Evolutionary conservation across 2,888 invertebrate genomes (phyloP).

Genomic region (Polydrusus pterygomalis): DNA sequence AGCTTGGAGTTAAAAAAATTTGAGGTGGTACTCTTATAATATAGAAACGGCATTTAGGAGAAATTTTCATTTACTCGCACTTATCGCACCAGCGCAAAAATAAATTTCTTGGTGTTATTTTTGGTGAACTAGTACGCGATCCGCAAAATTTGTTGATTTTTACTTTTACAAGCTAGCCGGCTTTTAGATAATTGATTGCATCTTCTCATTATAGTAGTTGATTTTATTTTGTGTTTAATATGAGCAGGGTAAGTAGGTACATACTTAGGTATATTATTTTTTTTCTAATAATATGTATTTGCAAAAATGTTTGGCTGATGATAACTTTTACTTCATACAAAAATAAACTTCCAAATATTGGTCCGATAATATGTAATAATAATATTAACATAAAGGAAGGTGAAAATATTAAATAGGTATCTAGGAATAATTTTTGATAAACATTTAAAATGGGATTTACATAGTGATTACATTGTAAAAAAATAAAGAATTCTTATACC

Average conservation of each 20-base stretch:
- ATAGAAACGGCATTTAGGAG: conserved; percentile 41
- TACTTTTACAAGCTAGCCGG: background rate
- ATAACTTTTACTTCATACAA: too few species aligned
- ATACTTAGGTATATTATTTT: background rate
- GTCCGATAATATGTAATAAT: too few species aligned
- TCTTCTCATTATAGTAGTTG: background rate
- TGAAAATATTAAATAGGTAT: too few species aligned
- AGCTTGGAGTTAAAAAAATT: conserved; percentile 35
- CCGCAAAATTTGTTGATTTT: background rate
- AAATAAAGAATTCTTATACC: too few species aligned
- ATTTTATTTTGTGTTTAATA: conserved; percentile 9
- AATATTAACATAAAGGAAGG: too few species aligned
- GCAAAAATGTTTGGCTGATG: too few species aligned
- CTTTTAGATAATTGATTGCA: background rate
- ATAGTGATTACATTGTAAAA: too few species aligned
- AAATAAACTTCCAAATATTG: too few species aligned
- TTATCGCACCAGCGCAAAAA: conserved; percentile 1
- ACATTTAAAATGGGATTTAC: too few species aligned
- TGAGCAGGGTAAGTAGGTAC: conserved; percentile 6
- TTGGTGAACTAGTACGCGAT: background rate
- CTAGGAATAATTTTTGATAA: too few species aligned
- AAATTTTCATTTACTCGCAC: conserved; percentile 45
- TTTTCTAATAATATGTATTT: too few species aligned
- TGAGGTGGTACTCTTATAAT: conserved; percentile 50
- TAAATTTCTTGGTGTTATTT: background rate